Base-by-base conservation (phyloP, 2,113 vertebrate genomes). In the Sebastes fasciatus region DNA sequence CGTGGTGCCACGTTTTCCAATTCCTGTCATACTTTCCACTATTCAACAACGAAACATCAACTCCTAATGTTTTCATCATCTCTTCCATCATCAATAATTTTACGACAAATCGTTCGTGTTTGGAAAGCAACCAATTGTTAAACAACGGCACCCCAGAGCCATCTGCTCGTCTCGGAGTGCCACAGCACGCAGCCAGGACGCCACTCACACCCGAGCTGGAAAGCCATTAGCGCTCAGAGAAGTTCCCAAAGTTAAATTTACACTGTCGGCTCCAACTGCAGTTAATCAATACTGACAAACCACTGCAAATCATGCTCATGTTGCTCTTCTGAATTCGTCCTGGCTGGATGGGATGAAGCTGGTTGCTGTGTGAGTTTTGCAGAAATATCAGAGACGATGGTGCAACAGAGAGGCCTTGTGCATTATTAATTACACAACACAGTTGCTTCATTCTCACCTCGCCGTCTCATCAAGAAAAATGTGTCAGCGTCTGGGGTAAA, bases 141-240 rank as follows among this genome's bases (percentile, higher is more conserved):
- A 89, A 83, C 82, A 93, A 87, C 91, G 84, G 85, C 75, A 79
- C 2, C 82, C 84, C 62, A n/a, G 77, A 85, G 87, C 74, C 79
- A 69, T 90, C 83, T 93, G 87, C 7, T 79, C 5, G 40, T 16
- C 74, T 79, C 40, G 19, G 34, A 81, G 76, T 69, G 85, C 76
- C 81, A 61, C 73, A 68, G 64, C 67, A 23, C 10, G 23, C 60
- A 65, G 83, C 74, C 64, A 67, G 69, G 72, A 49, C 58, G 55
- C 72, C 80, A 79, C 80, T 88, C 77, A 69, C 45, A 71, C 65
- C 7, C n/a, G 10, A 49, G 57, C 77, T 55, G 26, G 62, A 74
- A 77, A 65, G 70, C 88, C 72, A 86, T 88, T 85, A 90, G 80
- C 72, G 61, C 58, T 80, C 55, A 87, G 91, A 93, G 85, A 86